Evolutionary conservation across 1,140 invertebrate species (phyloP).

Genomic region (Ceratosolen solmsi): DNA sequence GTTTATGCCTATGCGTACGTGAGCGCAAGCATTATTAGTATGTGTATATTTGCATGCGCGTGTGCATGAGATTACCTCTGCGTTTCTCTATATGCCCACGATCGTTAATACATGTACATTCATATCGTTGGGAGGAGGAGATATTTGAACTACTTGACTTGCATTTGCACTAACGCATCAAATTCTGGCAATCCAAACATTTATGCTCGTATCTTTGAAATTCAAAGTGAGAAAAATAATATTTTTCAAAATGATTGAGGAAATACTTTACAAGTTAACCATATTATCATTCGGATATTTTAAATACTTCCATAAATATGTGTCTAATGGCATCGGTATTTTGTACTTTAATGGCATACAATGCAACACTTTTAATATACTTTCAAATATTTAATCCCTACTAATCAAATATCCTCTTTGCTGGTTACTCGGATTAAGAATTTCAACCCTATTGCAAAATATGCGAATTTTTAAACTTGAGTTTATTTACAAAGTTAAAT

Average conservation of each 20-base stretch:
- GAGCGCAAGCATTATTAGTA: neutral
- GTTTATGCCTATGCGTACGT: neutral
- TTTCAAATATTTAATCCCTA: too few relatives aligned
- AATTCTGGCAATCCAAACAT: neutral
- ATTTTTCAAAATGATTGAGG: neutral
- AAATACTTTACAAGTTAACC: neutral
- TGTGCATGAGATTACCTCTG: neutral
- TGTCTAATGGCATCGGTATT: too few relatives aligned
- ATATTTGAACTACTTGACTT: conserved; percentile 6
- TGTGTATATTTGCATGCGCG: conserved; percentile 6
- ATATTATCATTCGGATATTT: too few relatives aligned
- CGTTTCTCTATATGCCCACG: neutral
- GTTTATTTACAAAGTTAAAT: too few relatives aligned
- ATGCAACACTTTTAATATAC: too few relatives aligned
- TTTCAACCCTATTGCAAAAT: too few relatives aligned
- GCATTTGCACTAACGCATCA: neutral
- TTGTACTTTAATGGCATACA: too few relatives aligned
- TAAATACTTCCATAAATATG: too few relatives aligned
- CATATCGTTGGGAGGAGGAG: too few relatives aligned
- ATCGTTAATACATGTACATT: neutral
- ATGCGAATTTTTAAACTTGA: too few relatives aligned
- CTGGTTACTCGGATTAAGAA: too few relatives aligned
- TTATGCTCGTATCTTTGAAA: neutral
- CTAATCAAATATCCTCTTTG: too few relatives aligned
- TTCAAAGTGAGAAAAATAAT: neutral